Evolutionary conservation across 2,888 invertebrate genomes (phyloP).

Genomic region (Alcis repandata): DNA sequence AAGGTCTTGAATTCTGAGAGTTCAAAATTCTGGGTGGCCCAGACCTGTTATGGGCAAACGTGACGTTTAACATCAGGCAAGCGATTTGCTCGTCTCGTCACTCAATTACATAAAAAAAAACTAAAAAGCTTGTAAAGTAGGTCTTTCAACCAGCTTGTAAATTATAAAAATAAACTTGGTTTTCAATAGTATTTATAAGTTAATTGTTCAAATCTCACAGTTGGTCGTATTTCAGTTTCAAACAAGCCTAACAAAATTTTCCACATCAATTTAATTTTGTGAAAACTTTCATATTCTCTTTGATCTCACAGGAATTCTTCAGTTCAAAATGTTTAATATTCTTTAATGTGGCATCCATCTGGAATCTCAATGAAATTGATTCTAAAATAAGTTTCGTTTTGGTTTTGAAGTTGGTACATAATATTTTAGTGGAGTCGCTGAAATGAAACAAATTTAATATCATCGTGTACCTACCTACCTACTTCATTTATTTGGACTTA

Average conservation of each 20-base stretch:
- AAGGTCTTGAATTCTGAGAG: too few relatives aligned
- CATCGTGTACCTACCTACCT: background rate
- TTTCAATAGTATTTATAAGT: background rate
- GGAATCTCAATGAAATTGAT: slow-evolving; percentile 17
- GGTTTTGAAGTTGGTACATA: background rate
- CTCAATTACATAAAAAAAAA: too few relatives aligned
- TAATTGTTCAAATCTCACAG: slow-evolving; percentile 6
- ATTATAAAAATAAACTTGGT: background rate
- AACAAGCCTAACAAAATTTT: slow-evolving; percentile 18
- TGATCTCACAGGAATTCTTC: slow-evolving; percentile 24
- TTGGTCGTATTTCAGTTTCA: slow-evolving; percentile 9
- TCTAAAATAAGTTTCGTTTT: slow-evolving; percentile 7
- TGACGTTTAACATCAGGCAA: too few relatives aligned
- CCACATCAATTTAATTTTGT: slow-evolving; percentile 23
- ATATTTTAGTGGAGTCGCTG: background rate
- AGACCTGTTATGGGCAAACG: too few relatives aligned
- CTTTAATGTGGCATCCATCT: slow-evolving; percentile 9
- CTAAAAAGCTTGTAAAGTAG: too few relatives aligned
- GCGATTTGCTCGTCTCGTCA: too few relatives aligned
- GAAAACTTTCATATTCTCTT: slow-evolving; percentile 20
- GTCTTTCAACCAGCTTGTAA: too few relatives aligned
- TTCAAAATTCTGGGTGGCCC: too few relatives aligned
- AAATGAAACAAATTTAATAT: background rate
- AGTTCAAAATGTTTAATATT: slow-evolving; percentile 21
- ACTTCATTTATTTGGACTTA: too few relatives aligned